These are phyloP conservation scores for Dascyllus trimaculatus DNA, from an alignment of 2,113 vertebrate genomes.

Conservation along the genomic window DNA sequence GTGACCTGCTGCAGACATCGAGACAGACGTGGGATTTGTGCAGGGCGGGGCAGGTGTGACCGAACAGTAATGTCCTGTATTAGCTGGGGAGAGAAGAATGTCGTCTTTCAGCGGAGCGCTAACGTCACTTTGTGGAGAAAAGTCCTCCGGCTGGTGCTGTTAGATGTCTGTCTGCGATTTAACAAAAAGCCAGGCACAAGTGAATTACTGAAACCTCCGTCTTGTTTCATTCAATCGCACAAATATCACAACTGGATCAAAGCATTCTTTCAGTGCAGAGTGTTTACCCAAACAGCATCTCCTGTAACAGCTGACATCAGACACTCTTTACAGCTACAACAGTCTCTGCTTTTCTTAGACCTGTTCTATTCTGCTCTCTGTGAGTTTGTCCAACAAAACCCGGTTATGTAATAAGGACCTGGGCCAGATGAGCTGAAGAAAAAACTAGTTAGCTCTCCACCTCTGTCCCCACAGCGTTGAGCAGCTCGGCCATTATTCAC, in stretches of 20 bases:
- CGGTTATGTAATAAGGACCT: conserved; percentile 68
- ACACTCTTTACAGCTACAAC: conserved; percentile 31
- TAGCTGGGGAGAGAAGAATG: conserved; percentile 67
- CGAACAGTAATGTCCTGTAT: conserved; percentile 63
- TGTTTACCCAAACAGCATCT: conserved; percentile 55
- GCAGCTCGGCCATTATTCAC: conserved; percentile 64
- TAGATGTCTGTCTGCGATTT: conserved; percentile 23
- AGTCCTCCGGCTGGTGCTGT: neutral
- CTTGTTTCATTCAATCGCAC: too few species aligned
- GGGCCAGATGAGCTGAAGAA: conserved; percentile 66
- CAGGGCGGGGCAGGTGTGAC: conserved; percentile 70
- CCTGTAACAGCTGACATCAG: conserved; percentile 45
- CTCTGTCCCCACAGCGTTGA: conserved; percentile 48
- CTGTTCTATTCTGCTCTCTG: conserved; percentile 41
- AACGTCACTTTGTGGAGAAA: conserved; percentile 43
- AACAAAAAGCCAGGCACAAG: neutral
- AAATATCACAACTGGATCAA: conserved; percentile 25
- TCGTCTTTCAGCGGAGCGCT: conserved; percentile 60
- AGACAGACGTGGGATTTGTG: conserved; percentile 59
- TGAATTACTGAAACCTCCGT: conserved; percentile 7
- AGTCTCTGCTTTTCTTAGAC: conserved; percentile 41
- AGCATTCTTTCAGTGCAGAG: conserved; percentile 40
- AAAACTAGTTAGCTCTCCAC: conserved; percentile 60
- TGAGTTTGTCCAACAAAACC: conserved; percentile 53
- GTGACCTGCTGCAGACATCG: conserved; percentile 55